Base-by-base conservation (phyloP, 2,113 vertebrate genomes). In the Pluvianellus socialis region DNA sequence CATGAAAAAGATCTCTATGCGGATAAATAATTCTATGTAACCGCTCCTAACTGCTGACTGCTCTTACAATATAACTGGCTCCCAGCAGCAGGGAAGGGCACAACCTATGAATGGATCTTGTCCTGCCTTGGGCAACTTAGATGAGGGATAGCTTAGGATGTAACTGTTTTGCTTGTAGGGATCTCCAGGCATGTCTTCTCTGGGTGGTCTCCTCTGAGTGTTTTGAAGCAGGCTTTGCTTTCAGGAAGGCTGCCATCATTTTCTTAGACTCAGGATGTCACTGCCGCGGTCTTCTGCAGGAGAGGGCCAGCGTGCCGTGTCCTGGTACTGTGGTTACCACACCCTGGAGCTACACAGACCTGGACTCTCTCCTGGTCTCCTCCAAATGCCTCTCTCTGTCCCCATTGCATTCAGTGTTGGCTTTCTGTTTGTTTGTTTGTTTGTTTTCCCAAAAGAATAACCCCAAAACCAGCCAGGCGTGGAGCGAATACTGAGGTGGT, bases 1-100 rank as follows among this genome's bases (percentile, higher is more conserved):
- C 62, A 62, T 95, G 77, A 94, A 95, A 90, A 90, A 95, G 96
- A 88, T 91, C 84, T 86, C 90, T 96, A 82, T 96, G 94, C 52
- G 33, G 71, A 65, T 96, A 95, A 92, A 95, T 87, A 95, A 94
- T 91, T 85, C 77, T 47, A 10, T 92, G 83, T 93, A 96, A 86
- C 72, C 67, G 71, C 88, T 94, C 66, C 58, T 79, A 85, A 94
- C 88, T 96, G 92, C 92, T 92, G 94, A 89, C 91, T 96, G 76
- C 56, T 84, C 66, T 77, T 72, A 89, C 92, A 91, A 73, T 79
- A 44, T 19, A 87, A 58, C 49, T 1, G 0, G 20, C 66, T 92
- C 73, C 73, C 56, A 13, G 5, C 66, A 90, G 50, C 86, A 80
- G 92, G 67, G 79, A 91, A 94, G 59, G 86, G 89, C 92, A 89